Evolutionary conservation across 30 jellyfish, hydroid and myxozoan species (phyloP).

Genomic region (Thelohanellus kitauei): DNA sequence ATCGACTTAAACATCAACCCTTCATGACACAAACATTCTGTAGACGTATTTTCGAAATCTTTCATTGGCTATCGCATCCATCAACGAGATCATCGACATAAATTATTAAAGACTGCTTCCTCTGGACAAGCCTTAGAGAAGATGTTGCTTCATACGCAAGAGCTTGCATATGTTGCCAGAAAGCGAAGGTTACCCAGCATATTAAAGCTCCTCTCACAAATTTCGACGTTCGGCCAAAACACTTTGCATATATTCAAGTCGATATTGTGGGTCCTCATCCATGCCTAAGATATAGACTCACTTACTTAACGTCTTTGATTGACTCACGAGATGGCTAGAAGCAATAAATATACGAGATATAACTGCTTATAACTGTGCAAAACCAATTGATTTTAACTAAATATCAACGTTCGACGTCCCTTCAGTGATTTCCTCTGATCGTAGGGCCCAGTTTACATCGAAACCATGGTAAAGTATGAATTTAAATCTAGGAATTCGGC

Average conservation of each 20-base stretch:
- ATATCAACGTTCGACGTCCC: slow-evolving; percentile 8
- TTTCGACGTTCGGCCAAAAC: slow-evolving; percentile 2
- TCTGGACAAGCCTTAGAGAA: slow-evolving; percentile 10
- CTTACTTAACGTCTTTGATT: slow-evolving; percentile 4
- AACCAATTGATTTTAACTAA: slow-evolving; percentile 8
- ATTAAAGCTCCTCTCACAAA: slow-evolving; percentile 7
- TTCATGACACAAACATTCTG: too few relatives aligned
- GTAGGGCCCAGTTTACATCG: too few relatives aligned
- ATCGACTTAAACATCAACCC: too few relatives aligned
- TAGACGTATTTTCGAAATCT: too few relatives aligned
- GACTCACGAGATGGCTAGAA: too few relatives aligned
- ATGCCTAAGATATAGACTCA: slow-evolving; percentile 1
- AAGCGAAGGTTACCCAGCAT: slow-evolving; percentile 6
- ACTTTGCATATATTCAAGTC: slow-evolving; percentile 7
- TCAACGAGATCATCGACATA: too few relatives aligned
- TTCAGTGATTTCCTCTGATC: too few relatives aligned
- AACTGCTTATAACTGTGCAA: slow-evolving; percentile 5
- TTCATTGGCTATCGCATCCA: too few relatives aligned
- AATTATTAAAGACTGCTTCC: slow-evolving; percentile 3
- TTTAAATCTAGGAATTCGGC: background rate
- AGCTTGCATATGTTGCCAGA: slow-evolving; percentile 8
- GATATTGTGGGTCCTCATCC: slow-evolving; percentile 11
- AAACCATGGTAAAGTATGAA: background rate
- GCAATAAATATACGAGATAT: slow-evolving; percentile 7
- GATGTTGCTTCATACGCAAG: slow-evolving; percentile 10